Evolutionary conservation across 2,888 invertebrate species (phyloP).

Genomic region (Crepidodera aurea): DNA sequence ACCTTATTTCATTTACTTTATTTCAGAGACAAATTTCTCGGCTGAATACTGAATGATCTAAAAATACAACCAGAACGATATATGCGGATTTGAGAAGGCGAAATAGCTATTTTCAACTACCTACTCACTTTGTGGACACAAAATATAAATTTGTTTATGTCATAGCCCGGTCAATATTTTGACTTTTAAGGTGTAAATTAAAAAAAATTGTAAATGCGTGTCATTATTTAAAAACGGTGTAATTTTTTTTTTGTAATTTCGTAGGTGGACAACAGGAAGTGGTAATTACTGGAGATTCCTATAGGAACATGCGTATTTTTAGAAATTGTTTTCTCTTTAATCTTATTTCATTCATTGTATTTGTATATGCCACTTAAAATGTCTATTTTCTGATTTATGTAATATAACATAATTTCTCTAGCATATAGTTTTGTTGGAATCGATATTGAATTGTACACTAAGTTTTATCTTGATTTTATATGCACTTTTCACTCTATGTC

Average conservation of each 20-base stretch:
- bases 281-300: no score
- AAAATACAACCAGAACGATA: conserved; percentile 40
- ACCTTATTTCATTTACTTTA: conserved; percentile 27
- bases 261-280: background rate
- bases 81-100: conserved; percentile 41
- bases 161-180: conserved; percentile 27
- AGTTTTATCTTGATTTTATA: no score
- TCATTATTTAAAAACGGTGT: background rate
- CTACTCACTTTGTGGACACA: conserved; percentile 38
- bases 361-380: no score
- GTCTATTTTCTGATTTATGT: no score
- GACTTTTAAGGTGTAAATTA: background rate
- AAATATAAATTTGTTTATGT: conserved; percentile 33
- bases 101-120: conserved; percentile 40
- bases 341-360: no score
- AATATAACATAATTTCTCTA: no score
- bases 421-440: no score
- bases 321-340: no score
- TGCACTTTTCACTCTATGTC: no score
- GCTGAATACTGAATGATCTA: conserved; percentile 42
- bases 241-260: background rate
- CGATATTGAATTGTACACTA: no score
- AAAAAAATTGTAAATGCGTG: background rate
- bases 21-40: conserved; percentile 29
- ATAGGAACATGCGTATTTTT: no score